phyloP scores from a whole-genome alignment of 2,888 invertebrate genomes.

The Catocala fraxini region DNA sequence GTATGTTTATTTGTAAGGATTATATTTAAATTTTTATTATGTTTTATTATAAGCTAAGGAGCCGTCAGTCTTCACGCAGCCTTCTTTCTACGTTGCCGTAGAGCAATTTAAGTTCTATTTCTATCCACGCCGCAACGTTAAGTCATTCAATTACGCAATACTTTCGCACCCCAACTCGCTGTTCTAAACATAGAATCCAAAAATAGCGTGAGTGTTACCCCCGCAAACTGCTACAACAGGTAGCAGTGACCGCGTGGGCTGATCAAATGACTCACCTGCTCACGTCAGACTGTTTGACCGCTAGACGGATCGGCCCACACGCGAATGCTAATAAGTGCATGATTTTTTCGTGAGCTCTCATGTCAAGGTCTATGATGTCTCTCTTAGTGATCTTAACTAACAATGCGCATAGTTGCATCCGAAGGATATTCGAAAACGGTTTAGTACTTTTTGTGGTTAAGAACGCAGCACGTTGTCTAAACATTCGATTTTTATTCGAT shows the following conservation, averaged over 20 bases:
- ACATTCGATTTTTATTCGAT: too few relatives aligned
- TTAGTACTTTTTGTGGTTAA: too few relatives aligned
- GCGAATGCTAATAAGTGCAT: background rate
- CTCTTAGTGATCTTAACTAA: background rate
- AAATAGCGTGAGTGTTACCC: slow-evolving; percentile 15
- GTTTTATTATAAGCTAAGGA: too few relatives aligned
- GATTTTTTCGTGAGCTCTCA: too few relatives aligned
- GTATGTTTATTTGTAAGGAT: too few relatives aligned
- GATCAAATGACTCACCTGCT: background rate
- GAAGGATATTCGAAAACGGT: too few relatives aligned
- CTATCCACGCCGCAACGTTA: slow-evolving; percentile 8
- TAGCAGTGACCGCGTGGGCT: slow-evolving; percentile 11
- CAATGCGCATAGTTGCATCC: background rate
- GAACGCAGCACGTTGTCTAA: too few relatives aligned
- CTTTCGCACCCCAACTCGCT: slow-evolving; percentile 23
- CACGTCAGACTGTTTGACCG: slow-evolving; percentile 1
- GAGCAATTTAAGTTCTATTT: background rate
- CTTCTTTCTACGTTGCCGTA: too few relatives aligned
- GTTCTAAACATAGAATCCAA: slow-evolving; percentile 37
- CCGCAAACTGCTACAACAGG: slow-evolving; percentile 20
- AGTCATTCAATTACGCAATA: slow-evolving; percentile 36
- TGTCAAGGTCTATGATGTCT: too few relatives aligned
- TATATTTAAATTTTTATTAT: too few relatives aligned
- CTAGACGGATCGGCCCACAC: background rate
- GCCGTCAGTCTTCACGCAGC: too few relatives aligned